Base-by-base conservation (phyloP, 2,888 invertebrate species). In the Drepanosiphum platanoidis region DNA sequence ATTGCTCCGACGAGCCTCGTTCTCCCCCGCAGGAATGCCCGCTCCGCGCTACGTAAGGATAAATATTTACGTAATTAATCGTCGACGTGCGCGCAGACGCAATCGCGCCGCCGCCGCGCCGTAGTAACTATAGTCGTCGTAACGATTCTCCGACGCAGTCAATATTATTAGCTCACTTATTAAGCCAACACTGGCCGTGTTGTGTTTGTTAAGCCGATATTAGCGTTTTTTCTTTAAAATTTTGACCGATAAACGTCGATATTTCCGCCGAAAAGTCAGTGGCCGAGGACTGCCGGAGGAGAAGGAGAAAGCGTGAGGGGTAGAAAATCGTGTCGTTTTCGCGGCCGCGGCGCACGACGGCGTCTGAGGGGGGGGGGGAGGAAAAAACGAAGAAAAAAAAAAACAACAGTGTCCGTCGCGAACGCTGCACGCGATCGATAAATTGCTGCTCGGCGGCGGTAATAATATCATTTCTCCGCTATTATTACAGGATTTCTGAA, bases 381-480 rank as follows among this genome's bases (percentile, higher is more conserved):
- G 8, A 52, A 15, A 52, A 39, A 39, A 52, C 22, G 5, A 61
- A 52, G 52, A 13, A 52, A 15, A 52, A 52, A 52, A 61, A n/a
- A 27, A n/a, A 64, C 46, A 13, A 46, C 27, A 30, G 30, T 27
- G 30, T 11, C 18, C 61, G 61, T 61, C n/a, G 42, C 42, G 22
- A 8, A 61, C 13, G 58, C 46, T 18, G 46, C 46, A 11, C 18
- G 46, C 13, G 52, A 71, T 81, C 71, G 22, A 81, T 71, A 58
- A 71, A 81, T 71, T 58, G 70, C 71, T 81, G 52, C 71, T 34
- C 36, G 1, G n/a, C n/a, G n/a, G n/a, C n/a, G 22, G 70, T 30
- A 71, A 71, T 81, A n/a, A n/a, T n/a, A n/a, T n/a, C n/a, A 71
- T 71, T 71, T 81, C 71, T 81, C 27, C 30, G 58, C 22, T 9